A percentile compares a stretch with the other conserved stretches of the same genome.
phyloP scores from a whole-genome alignment of 2,113 vertebrate species.

The Sialia sialis region DNA sequence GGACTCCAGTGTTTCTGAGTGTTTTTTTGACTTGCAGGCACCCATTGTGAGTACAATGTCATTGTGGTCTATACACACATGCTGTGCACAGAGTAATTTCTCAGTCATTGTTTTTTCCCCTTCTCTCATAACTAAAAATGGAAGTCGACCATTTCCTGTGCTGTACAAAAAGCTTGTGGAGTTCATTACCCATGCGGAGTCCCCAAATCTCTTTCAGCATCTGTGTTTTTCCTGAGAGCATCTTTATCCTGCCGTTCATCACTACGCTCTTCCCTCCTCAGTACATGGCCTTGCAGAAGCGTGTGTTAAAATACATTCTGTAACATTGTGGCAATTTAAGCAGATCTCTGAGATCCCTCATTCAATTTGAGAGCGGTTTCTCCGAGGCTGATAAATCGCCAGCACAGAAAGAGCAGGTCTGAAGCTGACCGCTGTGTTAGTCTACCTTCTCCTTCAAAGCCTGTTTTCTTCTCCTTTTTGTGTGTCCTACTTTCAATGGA shows the following conservation, averaged over 20 bases:
- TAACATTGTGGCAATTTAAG: not conserved
- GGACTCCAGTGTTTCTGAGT: not conserved
- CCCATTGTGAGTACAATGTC: not conserved
- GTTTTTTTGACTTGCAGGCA: not conserved
- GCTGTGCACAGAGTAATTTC: not conserved
- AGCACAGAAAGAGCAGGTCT: not conserved
- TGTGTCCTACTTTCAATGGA: slow-evolving; percentile 57
- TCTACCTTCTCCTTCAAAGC: slow-evolving; percentile 43
- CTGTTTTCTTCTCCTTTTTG: slow-evolving; percentile 49
- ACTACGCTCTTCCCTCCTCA: not conserved
- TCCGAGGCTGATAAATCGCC: not conserved
- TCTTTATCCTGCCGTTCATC: not conserved
- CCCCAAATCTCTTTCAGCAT: not conserved
- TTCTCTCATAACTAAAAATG: not conserved
- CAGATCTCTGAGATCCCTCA: not conserved
- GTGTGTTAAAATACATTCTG: not conserved
- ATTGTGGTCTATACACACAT: not conserved
- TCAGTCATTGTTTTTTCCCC: not conserved
- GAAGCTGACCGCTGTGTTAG: not conserved
- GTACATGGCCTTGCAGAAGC: not conserved
- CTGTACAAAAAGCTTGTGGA: not conserved
- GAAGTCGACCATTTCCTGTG: not conserved
- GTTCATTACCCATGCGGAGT: not conserved
- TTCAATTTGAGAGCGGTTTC: not conserved
- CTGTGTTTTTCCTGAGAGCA: not conserved